phyloP scores from a whole-genome alignment of 2,888 invertebrate genomes.

The Aphelenchoides bicaudatus region DNA sequence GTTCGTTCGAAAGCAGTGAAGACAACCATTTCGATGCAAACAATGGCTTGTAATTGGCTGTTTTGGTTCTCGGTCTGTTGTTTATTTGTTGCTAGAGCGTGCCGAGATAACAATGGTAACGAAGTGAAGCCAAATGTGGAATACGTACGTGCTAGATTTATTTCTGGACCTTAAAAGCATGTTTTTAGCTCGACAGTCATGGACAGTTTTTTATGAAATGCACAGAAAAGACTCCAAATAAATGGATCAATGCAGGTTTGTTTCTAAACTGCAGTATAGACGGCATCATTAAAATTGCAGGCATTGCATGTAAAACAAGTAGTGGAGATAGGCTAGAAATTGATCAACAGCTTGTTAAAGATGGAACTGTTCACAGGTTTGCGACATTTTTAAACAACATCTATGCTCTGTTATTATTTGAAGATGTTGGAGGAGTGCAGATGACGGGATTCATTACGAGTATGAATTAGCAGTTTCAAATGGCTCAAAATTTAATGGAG shows the following conservation, averaged over 20 bases:
- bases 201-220: slow-evolving; percentile 11
- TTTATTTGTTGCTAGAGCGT: no score
- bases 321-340: slow-evolving; percentile 5
- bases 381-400: not conserved
- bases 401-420: not conserved
- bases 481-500: slow-evolving; percentile 2
- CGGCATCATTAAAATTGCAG: not conserved
- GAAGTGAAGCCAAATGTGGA: not conserved
- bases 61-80: no score
- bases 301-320: not conserved
- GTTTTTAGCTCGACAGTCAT: not conserved
- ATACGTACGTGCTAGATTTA: not conserved
- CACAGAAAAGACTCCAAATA: not conserved
- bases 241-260: no score
- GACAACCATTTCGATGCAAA: no score
- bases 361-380: slow-evolving; percentile 1
- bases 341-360: slow-evolving; percentile 1
- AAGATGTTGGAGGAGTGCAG: not conserved
- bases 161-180: not conserved
- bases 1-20: no score
- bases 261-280: no score
- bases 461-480: not conserved
- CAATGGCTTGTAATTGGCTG: no score
- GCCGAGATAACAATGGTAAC: slow-evolving; percentile 2
- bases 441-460: slow-evolving; percentile 9